phyloP scores from a whole-genome alignment of 2,888 invertebrate species.

The Drosophila greeni region DNA sequence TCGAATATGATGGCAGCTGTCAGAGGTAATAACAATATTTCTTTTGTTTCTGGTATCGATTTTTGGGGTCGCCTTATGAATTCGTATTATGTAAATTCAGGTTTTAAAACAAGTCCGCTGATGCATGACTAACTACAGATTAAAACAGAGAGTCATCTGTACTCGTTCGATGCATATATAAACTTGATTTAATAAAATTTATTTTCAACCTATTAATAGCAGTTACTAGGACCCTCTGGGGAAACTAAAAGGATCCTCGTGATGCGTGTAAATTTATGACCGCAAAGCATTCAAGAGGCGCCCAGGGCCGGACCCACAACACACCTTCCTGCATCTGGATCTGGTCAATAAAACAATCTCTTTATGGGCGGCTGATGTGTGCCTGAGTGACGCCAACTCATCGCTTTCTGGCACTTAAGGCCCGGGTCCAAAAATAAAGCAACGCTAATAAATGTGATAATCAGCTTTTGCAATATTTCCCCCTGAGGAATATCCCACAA shows the following conservation, averaged over 20 bases:
- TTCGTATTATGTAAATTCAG: conserved; percentile 25
- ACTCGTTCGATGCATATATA: not conserved
- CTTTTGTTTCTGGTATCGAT: conserved; percentile 19
- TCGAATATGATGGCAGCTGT: conserved; percentile 66
- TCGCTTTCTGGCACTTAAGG: conserved; percentile 53
- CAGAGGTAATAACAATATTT: conserved; percentile 56
- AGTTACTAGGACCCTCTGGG: not conserved
- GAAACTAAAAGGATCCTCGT: not conserved
- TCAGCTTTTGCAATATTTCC: conserved; percentile 37
- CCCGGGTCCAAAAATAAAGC: conserved; percentile 61
- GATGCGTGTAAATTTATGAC: conserved; percentile 25
- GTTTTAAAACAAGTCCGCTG: conserved; percentile 23
- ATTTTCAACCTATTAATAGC: not conserved
- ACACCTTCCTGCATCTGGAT: conserved; percentile 9
- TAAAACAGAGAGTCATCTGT: not conserved
- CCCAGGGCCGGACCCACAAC: conserved; percentile 23
- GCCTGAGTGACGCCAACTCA: conserved; percentile 40
- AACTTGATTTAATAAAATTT: not conserved
- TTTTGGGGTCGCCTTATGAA: conserved; percentile 34
- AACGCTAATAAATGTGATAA: conserved; percentile 58
- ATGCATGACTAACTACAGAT: conserved; percentile 20
- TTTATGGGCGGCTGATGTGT: conserved; percentile 33
- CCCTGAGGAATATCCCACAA: conserved; percentile 55
- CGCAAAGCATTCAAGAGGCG: conserved; percentile 8
- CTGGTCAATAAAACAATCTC: conserved; percentile 31